Conservation (phyloP, 1,140 invertebrate genomes). For the Cataglyphis hispanica region DNA sequence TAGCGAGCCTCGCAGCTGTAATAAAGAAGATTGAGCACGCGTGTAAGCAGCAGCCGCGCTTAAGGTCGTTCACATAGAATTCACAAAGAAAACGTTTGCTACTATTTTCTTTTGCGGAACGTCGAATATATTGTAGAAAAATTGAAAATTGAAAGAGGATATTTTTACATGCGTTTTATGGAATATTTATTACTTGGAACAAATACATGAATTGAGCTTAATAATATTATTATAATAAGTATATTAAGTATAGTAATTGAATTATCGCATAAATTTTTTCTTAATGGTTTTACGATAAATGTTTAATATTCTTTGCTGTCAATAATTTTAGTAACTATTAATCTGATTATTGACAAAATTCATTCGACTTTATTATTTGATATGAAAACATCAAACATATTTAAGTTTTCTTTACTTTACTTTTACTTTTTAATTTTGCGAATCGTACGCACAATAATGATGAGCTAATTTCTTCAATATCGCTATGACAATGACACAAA, state of each 20-base stretch:
- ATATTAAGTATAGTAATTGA: neutral
- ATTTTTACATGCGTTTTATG: neutral
- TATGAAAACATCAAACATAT: neutral
- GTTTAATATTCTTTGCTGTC: neutral
- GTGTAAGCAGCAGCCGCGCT: constrained; percentile 44
- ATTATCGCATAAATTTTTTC: neutral
- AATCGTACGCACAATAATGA: neutral
- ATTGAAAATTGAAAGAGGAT: neutral
- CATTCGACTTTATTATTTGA: neutral
- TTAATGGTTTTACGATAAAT: neutral
- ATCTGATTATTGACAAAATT: neutral
- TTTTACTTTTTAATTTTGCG: neutral
- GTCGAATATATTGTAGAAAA: neutral
- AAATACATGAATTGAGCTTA: neutral
- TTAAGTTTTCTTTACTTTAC: neutral
- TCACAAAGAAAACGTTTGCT: neutral
- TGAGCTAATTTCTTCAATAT: neutral
- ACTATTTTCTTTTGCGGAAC: neutral
- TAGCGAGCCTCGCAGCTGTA: constrained; percentile 46
- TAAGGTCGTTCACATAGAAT: constrained; percentile 41
- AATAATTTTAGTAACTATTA: neutral
- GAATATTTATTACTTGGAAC: neutral
- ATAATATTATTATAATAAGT: neutral
- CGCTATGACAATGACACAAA: neutral
- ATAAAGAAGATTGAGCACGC: constrained; percentile 57